Percentiles rank a stretch among this genome's conserved stretches.
These are phyloP conservation scores for Spinus pinus DNA, from an alignment of 2,797 vertebrate species.

Conservation along the genomic window DNA sequence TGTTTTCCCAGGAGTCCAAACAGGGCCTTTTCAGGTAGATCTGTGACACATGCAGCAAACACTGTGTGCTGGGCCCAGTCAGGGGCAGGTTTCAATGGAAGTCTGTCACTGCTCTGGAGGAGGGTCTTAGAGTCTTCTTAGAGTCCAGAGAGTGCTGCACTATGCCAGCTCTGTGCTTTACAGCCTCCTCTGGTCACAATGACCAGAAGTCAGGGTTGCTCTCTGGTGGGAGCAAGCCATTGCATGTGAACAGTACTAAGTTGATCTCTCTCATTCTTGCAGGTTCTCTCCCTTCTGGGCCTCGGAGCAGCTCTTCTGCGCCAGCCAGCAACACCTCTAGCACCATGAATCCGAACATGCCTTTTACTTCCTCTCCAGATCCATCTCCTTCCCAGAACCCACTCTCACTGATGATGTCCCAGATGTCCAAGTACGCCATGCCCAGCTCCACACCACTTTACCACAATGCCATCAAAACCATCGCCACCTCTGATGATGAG, in stretches of 20 bases:
- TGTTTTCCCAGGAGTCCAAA: not conserved
- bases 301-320: constrained; percentile 86
- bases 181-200: not conserved
- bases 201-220: not conserved
- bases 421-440: constrained; percentile 99
- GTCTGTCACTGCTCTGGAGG: not conserved
- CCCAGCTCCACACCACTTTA: constrained; percentile 97
- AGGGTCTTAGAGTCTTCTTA: not conserved
- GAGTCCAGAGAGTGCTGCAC: not conserved
- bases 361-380: constrained; percentile 89
- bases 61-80: not conserved
- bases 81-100: not conserved
- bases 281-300: constrained; percentile 74
- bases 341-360: constrained; percentile 85
- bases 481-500: constrained; percentile 96
- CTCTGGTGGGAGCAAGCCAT: not conserved
- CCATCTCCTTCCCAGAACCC: constrained; percentile 91
- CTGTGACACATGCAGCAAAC: not conserved
- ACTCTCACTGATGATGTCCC: constrained; percentile 96
- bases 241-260: not conserved
- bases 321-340: constrained; percentile 83
- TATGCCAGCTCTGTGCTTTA: not conserved
- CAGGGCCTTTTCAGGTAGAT: not conserved
- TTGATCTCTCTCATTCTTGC: constrained; percentile 13
- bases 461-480: constrained; percentile 99